These are phyloP conservation scores for Acleris cristana DNA, from an alignment of 2,888 invertebrate genomes.

Conservation along the genomic window DNA sequence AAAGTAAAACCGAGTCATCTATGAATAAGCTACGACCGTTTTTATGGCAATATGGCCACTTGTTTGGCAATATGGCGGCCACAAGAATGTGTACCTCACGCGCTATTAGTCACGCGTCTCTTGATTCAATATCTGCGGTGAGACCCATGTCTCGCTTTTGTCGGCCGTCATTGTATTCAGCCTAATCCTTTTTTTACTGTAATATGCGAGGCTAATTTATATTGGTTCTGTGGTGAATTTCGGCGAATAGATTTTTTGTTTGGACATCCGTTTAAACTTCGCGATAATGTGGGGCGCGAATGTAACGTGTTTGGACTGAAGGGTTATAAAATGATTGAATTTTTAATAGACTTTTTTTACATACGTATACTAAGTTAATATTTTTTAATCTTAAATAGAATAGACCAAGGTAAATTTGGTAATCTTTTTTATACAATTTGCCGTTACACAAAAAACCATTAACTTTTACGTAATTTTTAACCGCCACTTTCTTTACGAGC, in stretches of 20 bases:
- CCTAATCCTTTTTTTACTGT: conserved; percentile 58
- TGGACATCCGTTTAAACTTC: conserved; percentile 43
- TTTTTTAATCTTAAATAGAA: too few relatives aligned
- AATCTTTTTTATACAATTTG: too few relatives aligned
- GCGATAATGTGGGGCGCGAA: conserved; percentile 21
- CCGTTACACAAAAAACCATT: too few relatives aligned
- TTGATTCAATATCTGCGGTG: conserved; percentile 58
- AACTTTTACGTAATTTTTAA: too few relatives aligned
- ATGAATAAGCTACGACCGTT: conserved; percentile 29
- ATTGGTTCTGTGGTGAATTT: conserved; percentile 59
- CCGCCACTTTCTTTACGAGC: conserved; percentile 9
- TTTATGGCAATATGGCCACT: conserved; percentile 42
- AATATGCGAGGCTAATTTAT: conserved; percentile 60
- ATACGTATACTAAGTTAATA: too few relatives aligned
- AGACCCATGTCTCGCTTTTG: conserved; percentile 47
- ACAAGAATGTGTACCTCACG: conserved; percentile 60
- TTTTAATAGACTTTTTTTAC: neutral
- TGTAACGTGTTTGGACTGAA: conserved; percentile 9
- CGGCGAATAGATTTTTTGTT: conserved; percentile 56
- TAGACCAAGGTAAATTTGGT: too few relatives aligned
- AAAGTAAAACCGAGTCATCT: conserved; percentile 33
- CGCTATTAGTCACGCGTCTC: conserved; percentile 45
- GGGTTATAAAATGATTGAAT: conserved; percentile 12
- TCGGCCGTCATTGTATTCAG: conserved; percentile 54
- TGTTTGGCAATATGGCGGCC: conserved; percentile 52